Evolutionary conservation across 2,113 vertebrate genomes (phyloP), one percentile per base, ranked within the genome.

Genomic region (Herpailurus yagouaroundi): DNA sequence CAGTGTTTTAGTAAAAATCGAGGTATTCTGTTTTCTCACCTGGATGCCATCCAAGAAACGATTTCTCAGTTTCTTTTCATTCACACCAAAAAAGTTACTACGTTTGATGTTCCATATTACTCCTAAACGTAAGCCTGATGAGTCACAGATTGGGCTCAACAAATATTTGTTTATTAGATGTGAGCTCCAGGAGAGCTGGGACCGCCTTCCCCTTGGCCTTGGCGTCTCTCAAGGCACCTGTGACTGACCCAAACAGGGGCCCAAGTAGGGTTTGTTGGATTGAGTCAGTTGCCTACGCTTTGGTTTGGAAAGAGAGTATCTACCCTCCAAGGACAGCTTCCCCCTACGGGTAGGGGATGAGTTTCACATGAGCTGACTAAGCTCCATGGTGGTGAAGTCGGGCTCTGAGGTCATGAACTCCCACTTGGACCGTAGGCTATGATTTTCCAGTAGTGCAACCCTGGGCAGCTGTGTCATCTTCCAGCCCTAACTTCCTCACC

Each of bases 351-450:
- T 6, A 6, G 50, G 11, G 0, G 11, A 5, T 36, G 48, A 3
- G 71, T 73, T 82, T 11, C 27, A 10, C 7, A 2, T 31, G 33
- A 86, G 77, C 33, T 52, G 11, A 6, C 1, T 38, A 23, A 45
- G n/a, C 31, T 16, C 1, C 1, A n/a, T 0, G 1, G 7, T n/a
- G 23, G 84, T 15, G 2, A 21, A 31, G 1, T 0, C 25, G 69
- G 31, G 69, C 23, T 84, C 16, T 7, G 33, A 52, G 3, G 25
- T 41, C 33, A 1, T 12, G 14, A 55, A 31, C 48, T 19, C 5
- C 5, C 1, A 23, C 29, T 14, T 69, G n/a, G 57, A 31, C 63
- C 11, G 50, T n/a, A 4, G 57, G 73, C n/a, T 57, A 3, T 11
- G 13, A 38, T 33, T 25, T 10, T 4, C 29, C 29, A 27, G 63